Conservation (phyloP, 2,888 invertebrate species). For the Auanema freiburgensis region DNA sequence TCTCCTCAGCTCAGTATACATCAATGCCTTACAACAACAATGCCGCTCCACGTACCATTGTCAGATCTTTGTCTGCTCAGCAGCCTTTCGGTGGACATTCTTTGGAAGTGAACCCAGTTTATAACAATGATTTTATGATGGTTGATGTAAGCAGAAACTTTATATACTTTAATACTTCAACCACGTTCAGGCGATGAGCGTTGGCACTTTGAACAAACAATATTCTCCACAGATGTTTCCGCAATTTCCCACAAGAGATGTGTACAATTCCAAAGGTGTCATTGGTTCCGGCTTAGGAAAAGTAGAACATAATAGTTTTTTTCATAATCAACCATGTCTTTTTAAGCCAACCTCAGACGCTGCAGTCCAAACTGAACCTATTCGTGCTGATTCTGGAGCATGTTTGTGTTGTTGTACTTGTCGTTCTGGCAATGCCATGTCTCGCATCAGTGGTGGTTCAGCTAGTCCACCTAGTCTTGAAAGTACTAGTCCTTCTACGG, state of each 20-base stretch:
- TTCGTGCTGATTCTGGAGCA: constrained; percentile 7
- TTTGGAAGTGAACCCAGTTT: constrained; percentile 5
- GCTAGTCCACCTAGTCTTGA: constrained; percentile 34
- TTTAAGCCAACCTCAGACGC: constrained; percentile 11
- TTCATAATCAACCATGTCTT: not conserved
- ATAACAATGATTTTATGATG: not conserved
- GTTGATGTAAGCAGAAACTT: not conserved
- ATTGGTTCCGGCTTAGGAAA: not conserved
- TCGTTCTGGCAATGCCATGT: constrained; percentile 20
- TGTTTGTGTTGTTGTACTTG: constrained; percentile 35
- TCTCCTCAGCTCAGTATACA: constrained; percentile 2
- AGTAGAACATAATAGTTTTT: not conserved
- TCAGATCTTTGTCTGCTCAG: constrained; percentile 20
- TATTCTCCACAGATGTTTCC: too few relatives aligned
- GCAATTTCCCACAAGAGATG: not conserved
- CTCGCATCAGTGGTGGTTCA: constrained; percentile 36
- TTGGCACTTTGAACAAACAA: constrained; percentile 7
- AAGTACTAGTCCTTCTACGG: constrained; percentile 22
- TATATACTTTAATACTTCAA: constrained; percentile 8
- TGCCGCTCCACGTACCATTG: constrained; percentile 11
- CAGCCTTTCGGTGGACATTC: constrained; percentile 24
- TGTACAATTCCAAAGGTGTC: not conserved
- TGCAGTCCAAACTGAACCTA: constrained; percentile 16
- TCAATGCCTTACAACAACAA: not conserved
- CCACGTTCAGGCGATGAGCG: not conserved